Conservation (phyloP, 2,888 invertebrate genomes). For the Asteroscopus sphinx region DNA sequence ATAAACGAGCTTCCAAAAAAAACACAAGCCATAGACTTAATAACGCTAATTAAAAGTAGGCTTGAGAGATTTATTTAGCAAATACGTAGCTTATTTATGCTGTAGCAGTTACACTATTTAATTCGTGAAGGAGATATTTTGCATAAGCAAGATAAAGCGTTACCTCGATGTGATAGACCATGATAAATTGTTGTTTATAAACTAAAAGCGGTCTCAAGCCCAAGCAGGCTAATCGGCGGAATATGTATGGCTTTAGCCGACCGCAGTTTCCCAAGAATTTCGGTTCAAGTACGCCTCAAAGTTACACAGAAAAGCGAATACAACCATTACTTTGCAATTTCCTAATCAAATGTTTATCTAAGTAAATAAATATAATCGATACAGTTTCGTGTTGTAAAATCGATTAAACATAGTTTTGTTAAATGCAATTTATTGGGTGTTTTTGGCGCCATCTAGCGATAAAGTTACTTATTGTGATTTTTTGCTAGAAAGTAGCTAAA, state of each 20-base stretch:
- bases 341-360: constrained; percentile 39
- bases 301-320: neutral
- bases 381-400: constrained; percentile 32
- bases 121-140: too few relatives aligned
- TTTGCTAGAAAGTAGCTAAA: too few relatives aligned
- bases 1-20: too few relatives aligned
- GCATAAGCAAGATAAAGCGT: constrained; percentile 17
- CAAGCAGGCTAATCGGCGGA: constrained; percentile 27
- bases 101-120: too few relatives aligned
- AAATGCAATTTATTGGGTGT: constrained; percentile 42
- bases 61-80: too few relatives aligned
- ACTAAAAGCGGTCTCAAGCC: constrained; percentile 14
- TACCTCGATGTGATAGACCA: constrained; percentile 16
- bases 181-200: constrained; percentile 20
- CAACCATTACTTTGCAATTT: constrained; percentile 26
- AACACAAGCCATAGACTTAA: too few relatives aligned
- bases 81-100: too few relatives aligned
- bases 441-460: too few relatives aligned
- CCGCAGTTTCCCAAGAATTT: constrained; percentile 10
- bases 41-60: too few relatives aligned
- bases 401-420: constrained; percentile 35
- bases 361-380: constrained; percentile 44
- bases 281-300: neutral
- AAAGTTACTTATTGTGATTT: too few relatives aligned
- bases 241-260: constrained; percentile 40